Evolutionary conservation across 2,113 vertebrate genomes (phyloP).

Genomic region (Machaerirhynchus nigripectus): DNA sequence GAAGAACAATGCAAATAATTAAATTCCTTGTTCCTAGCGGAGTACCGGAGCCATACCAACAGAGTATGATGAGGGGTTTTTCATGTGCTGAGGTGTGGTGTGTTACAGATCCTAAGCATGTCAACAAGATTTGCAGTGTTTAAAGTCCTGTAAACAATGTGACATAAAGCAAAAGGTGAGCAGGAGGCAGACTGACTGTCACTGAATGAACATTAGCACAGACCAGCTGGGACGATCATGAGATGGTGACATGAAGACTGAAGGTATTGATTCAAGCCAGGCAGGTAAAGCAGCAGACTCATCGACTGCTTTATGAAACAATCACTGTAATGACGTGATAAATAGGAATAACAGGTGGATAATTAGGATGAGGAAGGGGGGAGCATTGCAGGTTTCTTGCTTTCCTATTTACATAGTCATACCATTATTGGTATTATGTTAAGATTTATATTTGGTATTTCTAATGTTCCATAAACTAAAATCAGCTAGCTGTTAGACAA

Average conservation of each 20-base stretch:
- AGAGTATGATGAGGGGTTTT: not conserved
- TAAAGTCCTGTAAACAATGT: not conserved
- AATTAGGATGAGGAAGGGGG: not conserved
- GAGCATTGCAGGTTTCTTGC: not conserved
- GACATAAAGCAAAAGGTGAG: not conserved
- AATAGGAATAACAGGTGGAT: not conserved
- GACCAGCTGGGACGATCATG: not conserved
- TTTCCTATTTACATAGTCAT: not conserved
- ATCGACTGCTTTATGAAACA: accelerated
- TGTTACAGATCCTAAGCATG: not conserved
- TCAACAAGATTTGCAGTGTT: not conserved
- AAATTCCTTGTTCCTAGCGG: not conserved
- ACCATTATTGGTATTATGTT: not conserved
- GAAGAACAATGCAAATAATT: not conserved
- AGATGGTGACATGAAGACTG: not conserved
- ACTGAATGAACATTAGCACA: not conserved
- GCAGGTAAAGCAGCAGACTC: not conserved
- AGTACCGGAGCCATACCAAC: not conserved
- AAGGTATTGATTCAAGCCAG: not conserved
- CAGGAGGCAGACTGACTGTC: not conserved
- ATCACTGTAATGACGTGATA: not conserved
- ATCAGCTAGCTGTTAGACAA: not conserved
- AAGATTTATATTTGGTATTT: not conserved
- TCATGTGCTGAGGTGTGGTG: not conserved
- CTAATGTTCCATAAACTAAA: not conserved